Conservation (phyloP, 2,797 vertebrate genomes). For the Paguma larvata region DNA sequence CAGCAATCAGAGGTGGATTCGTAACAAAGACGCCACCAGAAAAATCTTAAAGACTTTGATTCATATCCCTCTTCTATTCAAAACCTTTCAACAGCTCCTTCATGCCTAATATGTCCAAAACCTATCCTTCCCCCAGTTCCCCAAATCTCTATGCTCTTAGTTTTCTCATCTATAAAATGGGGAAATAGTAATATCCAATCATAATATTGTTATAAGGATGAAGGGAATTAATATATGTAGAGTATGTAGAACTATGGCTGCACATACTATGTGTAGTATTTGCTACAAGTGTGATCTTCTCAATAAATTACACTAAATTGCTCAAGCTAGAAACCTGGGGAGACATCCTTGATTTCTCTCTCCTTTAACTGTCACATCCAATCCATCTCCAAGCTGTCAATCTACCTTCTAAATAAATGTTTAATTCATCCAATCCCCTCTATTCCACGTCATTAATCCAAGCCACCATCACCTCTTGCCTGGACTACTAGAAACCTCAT, state of each 20-base stretch:
- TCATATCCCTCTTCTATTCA: not conserved
- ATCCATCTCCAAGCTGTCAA: not conserved
- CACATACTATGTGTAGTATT: not conserved
- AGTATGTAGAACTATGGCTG: not conserved
- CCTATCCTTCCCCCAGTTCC: not conserved
- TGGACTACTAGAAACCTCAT: not conserved
- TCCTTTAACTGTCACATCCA: not conserved
- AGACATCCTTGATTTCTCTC: not conserved
- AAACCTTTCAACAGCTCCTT: conserved; percentile 7
- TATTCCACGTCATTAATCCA: not conserved
- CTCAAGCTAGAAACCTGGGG: not conserved
- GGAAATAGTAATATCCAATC: not conserved
- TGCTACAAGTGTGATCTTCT: not conserved
- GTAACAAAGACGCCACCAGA: not conserved
- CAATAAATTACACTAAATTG: not conserved
- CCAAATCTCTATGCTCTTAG: not conserved
- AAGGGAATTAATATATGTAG: not conserved
- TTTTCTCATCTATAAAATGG: conserved; percentile 31
- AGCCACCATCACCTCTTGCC: not conserved
- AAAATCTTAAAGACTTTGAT: conserved; percentile 20
- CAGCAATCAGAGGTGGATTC: not conserved
- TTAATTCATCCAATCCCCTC: not conserved
- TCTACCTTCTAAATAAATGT: not conserved
- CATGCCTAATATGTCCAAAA: conserved; percentile 25
- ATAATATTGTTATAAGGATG: not conserved